Evolutionary conservation across 2,888 invertebrate genomes (phyloP).

Genomic region (Lycia hirtaria): DNA sequence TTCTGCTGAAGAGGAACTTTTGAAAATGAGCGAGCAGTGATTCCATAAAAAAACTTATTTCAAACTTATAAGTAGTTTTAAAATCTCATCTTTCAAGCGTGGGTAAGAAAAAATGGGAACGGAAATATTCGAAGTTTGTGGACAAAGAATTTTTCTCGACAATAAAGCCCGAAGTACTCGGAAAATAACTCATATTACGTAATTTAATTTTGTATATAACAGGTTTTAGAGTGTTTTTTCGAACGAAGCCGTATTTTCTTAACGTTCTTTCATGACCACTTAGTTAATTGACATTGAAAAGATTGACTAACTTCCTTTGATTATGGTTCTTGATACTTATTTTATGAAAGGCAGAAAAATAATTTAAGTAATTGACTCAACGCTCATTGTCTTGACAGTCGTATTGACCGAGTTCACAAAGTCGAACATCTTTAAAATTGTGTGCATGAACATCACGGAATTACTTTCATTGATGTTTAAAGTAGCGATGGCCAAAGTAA

Average conservation of each 20-base stretch:
- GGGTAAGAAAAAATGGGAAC: conserved; percentile 27
- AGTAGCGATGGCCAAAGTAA: no score
- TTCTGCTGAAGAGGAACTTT: conserved; percentile 15
- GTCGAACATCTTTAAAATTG: no score
- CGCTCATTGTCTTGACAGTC: no score
- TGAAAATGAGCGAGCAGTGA: conserved; percentile 17
- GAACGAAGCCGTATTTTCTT: not conserved
- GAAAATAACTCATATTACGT: not conserved
- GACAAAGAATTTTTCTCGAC: conserved; percentile 7
- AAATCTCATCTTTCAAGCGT: conserved; percentile 41
- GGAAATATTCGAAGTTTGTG: conserved; percentile 25
- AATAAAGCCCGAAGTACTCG: not conserved
- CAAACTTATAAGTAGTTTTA: conserved; percentile 45
- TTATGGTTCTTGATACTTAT: not conserved
- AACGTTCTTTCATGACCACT: not conserved
- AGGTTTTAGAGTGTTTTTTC: not conserved
- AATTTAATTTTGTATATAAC: not conserved
- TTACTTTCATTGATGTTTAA: no score
- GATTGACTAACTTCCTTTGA: no score
- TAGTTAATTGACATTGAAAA: no score
- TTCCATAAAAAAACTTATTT: conserved; percentile 38
- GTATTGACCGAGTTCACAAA: no score
- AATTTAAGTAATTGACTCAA: no score
- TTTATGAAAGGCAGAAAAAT: not conserved
- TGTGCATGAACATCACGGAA: no score